Evolutionary conservation across 2,113 vertebrate genomes (phyloP).

Genomic region (Micronycteris hirsuta): DNA sequence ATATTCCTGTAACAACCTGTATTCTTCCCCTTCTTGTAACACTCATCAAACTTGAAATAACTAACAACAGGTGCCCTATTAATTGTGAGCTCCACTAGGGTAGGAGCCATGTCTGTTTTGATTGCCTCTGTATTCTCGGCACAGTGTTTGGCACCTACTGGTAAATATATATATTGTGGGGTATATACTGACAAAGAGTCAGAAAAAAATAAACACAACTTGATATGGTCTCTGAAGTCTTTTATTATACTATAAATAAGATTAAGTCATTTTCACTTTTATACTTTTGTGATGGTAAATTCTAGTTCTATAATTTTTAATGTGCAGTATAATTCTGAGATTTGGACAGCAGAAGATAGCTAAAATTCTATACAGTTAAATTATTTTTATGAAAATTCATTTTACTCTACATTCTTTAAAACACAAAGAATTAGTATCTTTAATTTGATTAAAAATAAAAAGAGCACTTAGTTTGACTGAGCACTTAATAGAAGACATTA

Average conservation of each 20-base stretch:
- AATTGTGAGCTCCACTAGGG: neutral
- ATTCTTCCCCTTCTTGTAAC: neutral
- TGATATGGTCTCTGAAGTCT: neutral
- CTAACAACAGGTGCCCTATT: neutral
- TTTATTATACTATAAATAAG: neutral
- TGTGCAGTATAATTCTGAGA: neutral
- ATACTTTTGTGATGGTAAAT: neutral
- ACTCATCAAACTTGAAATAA: neutral
- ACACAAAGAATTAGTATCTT: slow-evolving; percentile 23
- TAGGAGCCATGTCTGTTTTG: neutral
- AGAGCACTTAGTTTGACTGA: neutral
- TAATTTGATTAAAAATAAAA: slow-evolving; percentile 34
- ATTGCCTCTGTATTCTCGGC: neutral
- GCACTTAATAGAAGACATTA: neutral
- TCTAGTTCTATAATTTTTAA: neutral
- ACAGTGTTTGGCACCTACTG: neutral
- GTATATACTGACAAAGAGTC: neutral
- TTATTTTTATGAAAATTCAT: slow-evolving; percentile 15
- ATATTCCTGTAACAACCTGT: neutral
- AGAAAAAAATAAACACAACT: neutral
- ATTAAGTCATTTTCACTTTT: neutral
- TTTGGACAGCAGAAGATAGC: neutral
- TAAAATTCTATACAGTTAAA: slow-evolving; percentile 8
- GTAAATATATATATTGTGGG: neutral
- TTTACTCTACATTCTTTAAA: slow-evolving; percentile 5